Evolutionary conservation across 2,797 vertebrate species (phyloP), one percentile per base, ranked within the genome.

Genomic region (Paedocypris micromegethes): DNA sequence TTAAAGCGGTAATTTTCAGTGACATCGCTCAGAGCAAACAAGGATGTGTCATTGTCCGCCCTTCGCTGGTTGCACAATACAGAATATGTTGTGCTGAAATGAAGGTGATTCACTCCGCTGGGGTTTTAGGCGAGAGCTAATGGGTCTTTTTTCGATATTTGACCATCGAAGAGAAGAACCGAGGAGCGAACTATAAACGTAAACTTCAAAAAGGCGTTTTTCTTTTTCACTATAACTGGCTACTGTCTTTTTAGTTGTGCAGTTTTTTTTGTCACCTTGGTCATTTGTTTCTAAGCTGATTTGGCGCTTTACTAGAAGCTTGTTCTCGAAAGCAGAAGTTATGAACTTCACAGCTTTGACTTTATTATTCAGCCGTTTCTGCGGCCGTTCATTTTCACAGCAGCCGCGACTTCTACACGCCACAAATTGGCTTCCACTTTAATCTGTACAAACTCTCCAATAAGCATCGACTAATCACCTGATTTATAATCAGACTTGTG

Each of bases 31-130:
- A 60, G 71, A 85, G 83, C 83, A 74, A 72, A 71, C 60, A 58
- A 78, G 75, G 80, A 80, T 83, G 83, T 86, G 86, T 86, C 86
- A 82, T 68, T 84, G 80, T 82, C 80, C 82, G 80, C 69, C 82
- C 86, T 84, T 74, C 73, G 77, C 68, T 66, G 58, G 76, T 78
- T 74, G 74, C 73, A 64, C 66, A 75, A 66, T 49, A 72, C 76
- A 70, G 75, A 86, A 77, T 84, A 77, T 63, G 48, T 68, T 5
- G 47, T 72, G 58, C 77, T 75, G 47, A 51, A 59, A 60, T 53
- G 66, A 72, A 72, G 76, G 67, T 54, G 61, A 76, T 75, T 76
- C 9, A 61, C 79, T 73, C 67, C 41, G 51, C 61, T 46, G 62
- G 75, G 49, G 60, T 55, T 68, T 58, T 74, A 55, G 61, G 56